These are phyloP conservation scores for Cichladusa arquata DNA, from an alignment of 2,113 vertebrate species.

Conservation along the genomic window DNA sequence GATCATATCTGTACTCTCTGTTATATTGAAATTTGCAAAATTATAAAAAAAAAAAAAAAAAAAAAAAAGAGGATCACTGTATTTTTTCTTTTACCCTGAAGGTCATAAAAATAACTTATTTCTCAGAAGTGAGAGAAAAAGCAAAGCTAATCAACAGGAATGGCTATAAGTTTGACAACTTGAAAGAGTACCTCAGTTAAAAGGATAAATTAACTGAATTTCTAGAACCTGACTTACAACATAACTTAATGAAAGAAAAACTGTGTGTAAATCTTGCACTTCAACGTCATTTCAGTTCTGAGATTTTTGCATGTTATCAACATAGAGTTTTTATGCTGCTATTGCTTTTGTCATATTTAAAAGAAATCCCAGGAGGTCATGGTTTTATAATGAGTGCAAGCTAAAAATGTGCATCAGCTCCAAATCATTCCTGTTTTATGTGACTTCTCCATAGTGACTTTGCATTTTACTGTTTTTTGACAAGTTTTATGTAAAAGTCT, in stretches of 20 bases:
- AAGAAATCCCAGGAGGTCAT: not conserved
- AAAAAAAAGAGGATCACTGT: not conserved
- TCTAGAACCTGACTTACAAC: not conserved
- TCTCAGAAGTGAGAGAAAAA: not conserved
- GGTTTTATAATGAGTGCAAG: not conserved
- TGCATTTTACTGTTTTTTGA: not conserved
- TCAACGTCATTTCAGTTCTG: not conserved
- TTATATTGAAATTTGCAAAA: not conserved
- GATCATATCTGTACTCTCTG: not conserved
- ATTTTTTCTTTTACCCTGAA: not conserved
- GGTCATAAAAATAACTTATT: not conserved
- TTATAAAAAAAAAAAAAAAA: not conserved
- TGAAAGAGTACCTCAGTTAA: constrained; percentile 31
- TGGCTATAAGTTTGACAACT: not conserved
- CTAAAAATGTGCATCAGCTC: not conserved
- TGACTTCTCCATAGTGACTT: not conserved
- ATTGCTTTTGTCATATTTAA: not conserved
- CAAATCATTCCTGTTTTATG: not conserved
- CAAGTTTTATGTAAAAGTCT: constrained; percentile 9
- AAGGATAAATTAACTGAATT: not conserved
- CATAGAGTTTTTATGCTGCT: not conserved
- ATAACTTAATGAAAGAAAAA: not conserved
- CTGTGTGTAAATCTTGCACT: not conserved
- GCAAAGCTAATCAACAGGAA: constrained; percentile 4
- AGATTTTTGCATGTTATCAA: not conserved